Base-by-base conservation (phyloP, 92 coral and sea anemone species). In the Paragorgia papillata region DNA sequence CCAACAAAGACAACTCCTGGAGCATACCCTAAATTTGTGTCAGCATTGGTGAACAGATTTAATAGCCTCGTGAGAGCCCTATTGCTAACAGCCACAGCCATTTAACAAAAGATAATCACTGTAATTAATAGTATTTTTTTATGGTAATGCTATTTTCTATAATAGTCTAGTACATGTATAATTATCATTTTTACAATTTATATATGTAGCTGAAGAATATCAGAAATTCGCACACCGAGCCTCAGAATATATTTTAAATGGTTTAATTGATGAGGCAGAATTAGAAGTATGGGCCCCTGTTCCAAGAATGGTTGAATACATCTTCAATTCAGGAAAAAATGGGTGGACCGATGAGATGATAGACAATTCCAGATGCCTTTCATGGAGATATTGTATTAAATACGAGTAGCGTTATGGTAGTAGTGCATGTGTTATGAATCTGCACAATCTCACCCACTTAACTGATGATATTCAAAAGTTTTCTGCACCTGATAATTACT, bases 151-250 rank as follows among this genome's bases (percentile, higher is more conserved):
- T 62, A n/a, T n/a, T n/a, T n/a, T n/a, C n/a, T n/a, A n/a, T n/a
- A n/a, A n/a, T n/a, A n/a, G n/a, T n/a, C n/a, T n/a, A n/a, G n/a
- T n/a, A n/a, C n/a, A n/a, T n/a, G n/a, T n/a, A n/a, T n/a, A n/a
- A n/a, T n/a, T n/a, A n/a, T n/a, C n/a, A n/a, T n/a, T n/a, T n/a
- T n/a, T n/a, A n/a, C n/a, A n/a, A n/a, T n/a, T n/a, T n/a, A n/a
- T 57, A 40, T 3, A 78, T 69, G 58, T 35, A 84, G 88, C 85
- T 14, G 85, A 85, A 62, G 89, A 85, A 67, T 85, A 43, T 61
- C 89, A 85, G 66, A 85, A 85, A 46, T 69, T 80, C 25, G 89
- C 84, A 29, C 80, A 79, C 61, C 89, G 85, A 75, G 85, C 85
- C 9, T 85, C 89, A 49, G 89, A 84, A 37, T 80, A 69, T 85